These are phyloP conservation scores for Catharus fuscescens DNA, from an alignment of 2,113 vertebrate genomes.

Conservation along the genomic window DNA sequence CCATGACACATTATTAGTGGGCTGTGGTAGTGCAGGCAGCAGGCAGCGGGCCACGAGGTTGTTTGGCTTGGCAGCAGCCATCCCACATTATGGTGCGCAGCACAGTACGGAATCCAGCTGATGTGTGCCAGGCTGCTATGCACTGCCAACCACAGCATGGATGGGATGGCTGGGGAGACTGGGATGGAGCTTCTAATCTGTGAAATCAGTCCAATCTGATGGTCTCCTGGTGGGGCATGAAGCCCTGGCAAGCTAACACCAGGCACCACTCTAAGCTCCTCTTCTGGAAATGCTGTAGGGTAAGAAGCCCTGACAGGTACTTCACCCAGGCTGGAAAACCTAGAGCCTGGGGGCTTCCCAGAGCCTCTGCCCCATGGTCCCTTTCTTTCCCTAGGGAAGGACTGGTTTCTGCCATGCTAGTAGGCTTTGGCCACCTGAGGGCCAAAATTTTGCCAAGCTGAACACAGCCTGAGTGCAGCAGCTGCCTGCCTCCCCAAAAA, in stretches of 20 bases:
- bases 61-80: not conserved
- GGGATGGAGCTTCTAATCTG: not conserved
- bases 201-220: not conserved
- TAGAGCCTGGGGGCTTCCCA: not conserved
- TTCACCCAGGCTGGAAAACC: not conserved
- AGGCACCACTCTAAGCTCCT: not conserved
- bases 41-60: fast-evolving
- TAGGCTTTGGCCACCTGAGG: not conserved
- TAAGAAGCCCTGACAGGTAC: not conserved
- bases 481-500: not conserved
- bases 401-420: fast-evolving
- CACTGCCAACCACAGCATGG: not conserved
- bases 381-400: not conserved
- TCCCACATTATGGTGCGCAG: not conserved
- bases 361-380: not conserved
- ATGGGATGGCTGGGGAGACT: not conserved
- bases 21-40: not conserved
- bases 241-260: not conserved
- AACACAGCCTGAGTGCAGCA: not conserved
- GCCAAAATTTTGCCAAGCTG: not conserved
- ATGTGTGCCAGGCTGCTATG: not conserved
- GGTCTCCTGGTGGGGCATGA: not conserved
- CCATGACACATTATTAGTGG: not conserved
- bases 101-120: not conserved
- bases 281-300: not conserved